Conservation (phyloP, 2,888 invertebrate genomes). For the Sphaerolaimus hirsutus region DNA sequence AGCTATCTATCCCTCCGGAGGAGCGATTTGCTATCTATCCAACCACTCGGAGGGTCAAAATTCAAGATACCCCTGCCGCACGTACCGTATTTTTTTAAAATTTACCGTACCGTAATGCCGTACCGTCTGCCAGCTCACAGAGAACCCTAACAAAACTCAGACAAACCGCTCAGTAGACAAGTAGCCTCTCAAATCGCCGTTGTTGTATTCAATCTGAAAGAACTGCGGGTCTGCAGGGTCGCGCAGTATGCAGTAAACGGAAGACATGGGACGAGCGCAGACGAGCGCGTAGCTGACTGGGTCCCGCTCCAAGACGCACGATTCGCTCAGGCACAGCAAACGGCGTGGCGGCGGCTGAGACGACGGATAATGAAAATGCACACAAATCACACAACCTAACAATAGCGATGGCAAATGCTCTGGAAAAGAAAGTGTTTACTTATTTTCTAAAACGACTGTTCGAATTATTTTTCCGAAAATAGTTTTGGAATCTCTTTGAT, state of each 20-base stretch:
- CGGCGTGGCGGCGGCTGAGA: conserved; percentile 44
- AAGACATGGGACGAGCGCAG: conserved; percentile 38
- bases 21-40: too few species aligned
- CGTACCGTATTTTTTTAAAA: too few species aligned
- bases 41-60: too few species aligned
- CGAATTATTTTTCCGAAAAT: background rate
- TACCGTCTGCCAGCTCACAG: too few species aligned
- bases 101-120: too few species aligned
- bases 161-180: conserved; percentile 61
- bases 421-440: too few species aligned
- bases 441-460: background rate
- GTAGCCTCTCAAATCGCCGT: conserved; percentile 63
- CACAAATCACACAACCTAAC: background rate
- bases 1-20: too few species aligned
- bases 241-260: conserved; percentile 70
- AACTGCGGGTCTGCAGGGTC: conserved; percentile 71
- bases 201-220: conserved; percentile 76
- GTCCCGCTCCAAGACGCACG: conserved; percentile 81
- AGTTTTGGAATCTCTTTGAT: too few species aligned
- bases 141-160: conserved; percentile 6
- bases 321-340: conserved; percentile 75
- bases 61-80: too few species aligned
- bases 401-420: too few species aligned
- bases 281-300: conserved; percentile 82
- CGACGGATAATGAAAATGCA: background rate